A percentile compares a stretch with the other conserved stretches of the same genome.
Conservation (phyloP, 2,113 vertebrate species). For the Neotoma lepida region DNA sequence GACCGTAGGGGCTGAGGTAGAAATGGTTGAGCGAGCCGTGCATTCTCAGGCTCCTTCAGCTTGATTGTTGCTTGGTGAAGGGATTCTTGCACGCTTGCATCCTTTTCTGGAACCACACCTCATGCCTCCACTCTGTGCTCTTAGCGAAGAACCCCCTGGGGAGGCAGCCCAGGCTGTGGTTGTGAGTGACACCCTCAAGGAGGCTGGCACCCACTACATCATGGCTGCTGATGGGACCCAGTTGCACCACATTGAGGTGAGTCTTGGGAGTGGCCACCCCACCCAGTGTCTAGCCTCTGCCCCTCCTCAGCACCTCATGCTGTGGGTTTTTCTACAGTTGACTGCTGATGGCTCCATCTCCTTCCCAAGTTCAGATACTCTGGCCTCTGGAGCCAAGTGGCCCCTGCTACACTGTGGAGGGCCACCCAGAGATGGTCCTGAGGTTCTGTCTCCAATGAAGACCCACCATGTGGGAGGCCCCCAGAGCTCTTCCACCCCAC, state of each 20-base stretch:
- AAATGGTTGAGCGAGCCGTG: background rate
- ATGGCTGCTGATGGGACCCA: conserved; percentile 87
- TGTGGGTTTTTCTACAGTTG: conserved; percentile 79
- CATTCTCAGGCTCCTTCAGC: background rate
- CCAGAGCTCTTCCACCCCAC: conserved; percentile 80
- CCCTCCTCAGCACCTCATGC: background rate
- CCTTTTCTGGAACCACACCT: background rate
- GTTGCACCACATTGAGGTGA: conserved; percentile 92
- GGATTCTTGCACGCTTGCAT: background rate
- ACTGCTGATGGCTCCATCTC: conserved; percentile 89
- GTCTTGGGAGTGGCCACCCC: background rate
- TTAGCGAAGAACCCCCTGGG: conserved; percentile 80
- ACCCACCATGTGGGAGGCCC: conserved; percentile 22
- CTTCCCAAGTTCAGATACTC: conserved; percentile 81
- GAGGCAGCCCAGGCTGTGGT: conserved; percentile 85
- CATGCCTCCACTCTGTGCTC: background rate
- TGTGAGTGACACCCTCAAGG: conserved; percentile 87
- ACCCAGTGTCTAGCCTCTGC: background rate
- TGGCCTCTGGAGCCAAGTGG: conserved; percentile 78
- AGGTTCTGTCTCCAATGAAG: conserved; percentile 66
- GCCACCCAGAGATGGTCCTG: conserved; percentile 77
- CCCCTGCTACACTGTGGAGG: conserved; percentile 84
- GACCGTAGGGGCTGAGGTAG: background rate
- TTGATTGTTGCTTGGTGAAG: background rate
- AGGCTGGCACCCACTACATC: conserved; percentile 88